A percentile compares a stretch with the other conserved stretches of the same genome.
Evolutionary conservation across 1,140 invertebrate genomes (phyloP).

Genomic region (Saxidomus purpurata): DNA sequence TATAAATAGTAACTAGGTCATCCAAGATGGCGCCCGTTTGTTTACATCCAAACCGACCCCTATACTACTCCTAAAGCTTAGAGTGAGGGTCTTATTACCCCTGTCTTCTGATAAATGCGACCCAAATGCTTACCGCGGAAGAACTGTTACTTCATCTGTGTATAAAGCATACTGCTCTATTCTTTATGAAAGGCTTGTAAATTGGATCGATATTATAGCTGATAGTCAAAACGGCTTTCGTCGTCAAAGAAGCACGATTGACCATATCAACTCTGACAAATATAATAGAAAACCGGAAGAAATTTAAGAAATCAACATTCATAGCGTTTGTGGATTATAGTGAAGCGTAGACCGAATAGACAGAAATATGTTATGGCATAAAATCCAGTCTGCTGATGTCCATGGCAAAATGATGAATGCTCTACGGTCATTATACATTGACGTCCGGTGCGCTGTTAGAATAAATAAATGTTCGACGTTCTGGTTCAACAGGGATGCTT

Average conservation of each 20-base stretch:
- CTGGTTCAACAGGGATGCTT: no score
- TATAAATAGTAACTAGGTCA: no score
- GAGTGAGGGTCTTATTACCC: no score
- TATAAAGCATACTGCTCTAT: conserved; percentile 58
- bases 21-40: no score
- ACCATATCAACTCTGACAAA: conserved; percentile 56
- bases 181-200: conserved; percentile 52
- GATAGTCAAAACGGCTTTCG: conserved; percentile 66
- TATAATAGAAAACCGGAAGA: conserved; percentile 37
- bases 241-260: conserved; percentile 36
- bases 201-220: conserved; percentile 39
- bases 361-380: neutral
- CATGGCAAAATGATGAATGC: neutral
- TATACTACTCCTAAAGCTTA: no score
- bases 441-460: conserved; percentile 14
- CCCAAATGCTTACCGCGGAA: no score
- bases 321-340: conserved; percentile 33
- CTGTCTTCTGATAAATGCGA: no score
- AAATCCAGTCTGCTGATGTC: neutral
- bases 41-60: no score
- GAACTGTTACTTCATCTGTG: no score
- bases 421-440: conserved; percentile 4
- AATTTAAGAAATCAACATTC: conserved; percentile 26
- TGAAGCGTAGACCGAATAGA: conserved; percentile 35
- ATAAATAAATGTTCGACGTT: no score